Conservation (phyloP, 2,113 vertebrate genomes). For the Aegithalos caudatus region DNA sequence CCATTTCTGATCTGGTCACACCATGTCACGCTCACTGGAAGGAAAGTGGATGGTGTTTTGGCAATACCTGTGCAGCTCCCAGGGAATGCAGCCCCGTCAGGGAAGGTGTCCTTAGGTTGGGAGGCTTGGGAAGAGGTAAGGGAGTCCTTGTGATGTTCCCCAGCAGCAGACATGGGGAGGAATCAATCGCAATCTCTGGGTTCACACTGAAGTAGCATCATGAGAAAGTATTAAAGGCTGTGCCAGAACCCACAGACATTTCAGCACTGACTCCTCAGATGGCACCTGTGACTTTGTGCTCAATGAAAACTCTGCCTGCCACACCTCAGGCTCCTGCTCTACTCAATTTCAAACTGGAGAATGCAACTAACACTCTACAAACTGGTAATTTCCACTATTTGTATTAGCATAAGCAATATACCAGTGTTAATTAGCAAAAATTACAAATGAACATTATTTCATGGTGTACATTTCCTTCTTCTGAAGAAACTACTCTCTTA, state of each 20-base stretch:
- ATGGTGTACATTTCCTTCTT: neutral
- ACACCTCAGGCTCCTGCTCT: neutral
- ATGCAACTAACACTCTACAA: neutral
- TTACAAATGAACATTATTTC: neutral
- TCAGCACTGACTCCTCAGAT: fast-evolving
- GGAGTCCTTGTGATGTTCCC: neutral
- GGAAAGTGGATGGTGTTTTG: fast-evolving
- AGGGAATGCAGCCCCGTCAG: neutral
- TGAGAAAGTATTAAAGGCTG: neutral
- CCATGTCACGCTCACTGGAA: neutral
- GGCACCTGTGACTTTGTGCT: neutral
- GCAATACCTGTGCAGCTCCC: neutral
- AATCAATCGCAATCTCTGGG: neutral
- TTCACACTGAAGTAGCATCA: neutral
- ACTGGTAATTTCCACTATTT: neutral
- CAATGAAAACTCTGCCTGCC: neutral
- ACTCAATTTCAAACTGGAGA: neutral
- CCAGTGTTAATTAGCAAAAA: neutral
- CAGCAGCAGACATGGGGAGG: neutral
- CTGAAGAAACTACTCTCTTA: neutral
- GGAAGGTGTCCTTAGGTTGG: fast-evolving
- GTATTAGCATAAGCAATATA: neutral
- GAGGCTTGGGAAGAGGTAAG: neutral
- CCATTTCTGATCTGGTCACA: neutral
- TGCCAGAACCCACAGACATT: neutral